Evolutionary conservation across 2,797 vertebrate species (phyloP).

Genomic region (Acropternis orthonyx): DNA sequence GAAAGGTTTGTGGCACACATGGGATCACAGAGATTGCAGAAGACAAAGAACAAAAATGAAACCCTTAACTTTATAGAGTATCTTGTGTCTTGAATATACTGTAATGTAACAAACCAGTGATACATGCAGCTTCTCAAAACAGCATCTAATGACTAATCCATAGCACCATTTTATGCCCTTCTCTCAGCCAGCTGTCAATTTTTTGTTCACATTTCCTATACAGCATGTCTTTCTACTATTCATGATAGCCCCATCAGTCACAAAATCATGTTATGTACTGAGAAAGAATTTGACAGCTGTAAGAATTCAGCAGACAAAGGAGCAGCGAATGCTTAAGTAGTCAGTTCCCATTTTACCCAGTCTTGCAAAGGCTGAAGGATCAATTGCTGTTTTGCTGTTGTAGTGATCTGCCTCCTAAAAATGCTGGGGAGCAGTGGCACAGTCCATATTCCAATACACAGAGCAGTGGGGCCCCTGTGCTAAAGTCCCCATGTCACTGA

Average conservation of each 20-base stretch:
- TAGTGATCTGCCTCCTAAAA: background rate
- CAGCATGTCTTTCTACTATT: background rate
- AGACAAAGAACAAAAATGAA: background rate
- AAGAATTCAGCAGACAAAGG: slow-evolving; percentile 16
- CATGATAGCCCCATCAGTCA: background rate
- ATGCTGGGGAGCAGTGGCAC: background rate
- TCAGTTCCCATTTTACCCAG: background rate
- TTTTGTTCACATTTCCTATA: background rate
- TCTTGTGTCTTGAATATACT: background rate
- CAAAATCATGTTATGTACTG: background rate
- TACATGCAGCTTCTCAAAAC: background rate
- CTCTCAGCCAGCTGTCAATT: background rate
- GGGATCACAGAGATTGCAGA: background rate
- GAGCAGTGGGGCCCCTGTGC: background rate
- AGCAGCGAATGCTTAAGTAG: background rate
- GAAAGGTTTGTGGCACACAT: background rate
- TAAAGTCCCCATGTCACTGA: background rate
- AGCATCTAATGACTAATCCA: background rate
- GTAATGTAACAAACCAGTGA: background rate
- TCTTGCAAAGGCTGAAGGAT: background rate
- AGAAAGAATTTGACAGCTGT: slow-evolving; percentile 1
- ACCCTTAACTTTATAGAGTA: background rate
- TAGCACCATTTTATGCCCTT: background rate
- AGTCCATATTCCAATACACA: accelerated
- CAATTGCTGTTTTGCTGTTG: background rate